Conservation (phyloP, 2,888 invertebrate genomes). For the Danaus chrysippus region DNA sequence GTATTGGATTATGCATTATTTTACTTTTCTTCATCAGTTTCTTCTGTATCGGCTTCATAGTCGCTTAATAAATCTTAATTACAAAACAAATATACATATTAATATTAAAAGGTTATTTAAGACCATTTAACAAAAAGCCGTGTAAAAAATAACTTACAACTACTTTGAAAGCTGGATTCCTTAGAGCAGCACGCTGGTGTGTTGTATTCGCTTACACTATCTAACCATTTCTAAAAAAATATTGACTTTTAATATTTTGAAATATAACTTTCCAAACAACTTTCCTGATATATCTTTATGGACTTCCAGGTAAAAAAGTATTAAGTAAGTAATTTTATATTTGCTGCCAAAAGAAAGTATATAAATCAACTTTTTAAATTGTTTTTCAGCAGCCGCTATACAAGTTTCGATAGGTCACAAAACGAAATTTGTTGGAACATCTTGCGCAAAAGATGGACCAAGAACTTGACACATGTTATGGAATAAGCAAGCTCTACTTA, state of each 20-base stretch:
- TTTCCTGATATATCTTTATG: no score
- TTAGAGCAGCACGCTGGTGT: constrained; percentile 49
- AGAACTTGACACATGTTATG: no score
- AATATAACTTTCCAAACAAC: no score
- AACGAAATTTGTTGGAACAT: no score
- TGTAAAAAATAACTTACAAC: constrained; percentile 13
- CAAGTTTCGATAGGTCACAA: no score
- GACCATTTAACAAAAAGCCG: background rate
- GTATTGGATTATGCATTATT: background rate
- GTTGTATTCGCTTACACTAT: constrained; percentile 56
- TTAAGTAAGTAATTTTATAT: no score
- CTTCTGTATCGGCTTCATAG: constrained; percentile 21
- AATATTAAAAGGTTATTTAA: background rate
- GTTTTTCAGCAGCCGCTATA: no score
- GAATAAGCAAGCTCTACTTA: no score
- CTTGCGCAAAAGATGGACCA: no score
- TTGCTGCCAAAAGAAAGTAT: no score
- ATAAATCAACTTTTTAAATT: no score
- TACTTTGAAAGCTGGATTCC: constrained; percentile 20
- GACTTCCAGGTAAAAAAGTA: no score
- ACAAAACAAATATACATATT: background rate
- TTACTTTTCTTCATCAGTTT: constrained; percentile 14
- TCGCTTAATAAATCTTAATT: constrained; percentile 12
- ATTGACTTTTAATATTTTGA: background rate
- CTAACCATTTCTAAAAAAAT: constrained; percentile 58